These are phyloP conservation scores for Scaptomyza reducta DNA, from an alignment of 2,888 invertebrate species.

Conservation along the genomic window DNA sequence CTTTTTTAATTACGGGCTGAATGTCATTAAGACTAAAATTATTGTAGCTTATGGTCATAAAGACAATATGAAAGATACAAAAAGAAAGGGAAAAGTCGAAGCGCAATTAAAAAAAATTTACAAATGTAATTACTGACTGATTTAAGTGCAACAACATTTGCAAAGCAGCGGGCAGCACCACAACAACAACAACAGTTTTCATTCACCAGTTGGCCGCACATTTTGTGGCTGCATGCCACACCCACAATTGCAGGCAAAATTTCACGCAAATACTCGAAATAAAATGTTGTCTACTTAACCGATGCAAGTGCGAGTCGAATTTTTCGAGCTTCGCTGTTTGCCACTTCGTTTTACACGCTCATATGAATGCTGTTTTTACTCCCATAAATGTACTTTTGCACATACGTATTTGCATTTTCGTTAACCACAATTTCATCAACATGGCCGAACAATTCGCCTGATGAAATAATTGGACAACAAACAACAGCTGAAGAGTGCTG, in stretches of 20 bases:
- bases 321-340: background rate
- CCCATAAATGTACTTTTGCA: background rate
- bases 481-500: slow-evolving; percentile 8
- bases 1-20: background rate
- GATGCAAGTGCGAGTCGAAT: background rate
- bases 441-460: slow-evolving; percentile 4
- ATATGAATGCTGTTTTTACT: background rate
- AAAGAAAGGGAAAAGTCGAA: background rate
- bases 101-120: slow-evolving; percentile 10
- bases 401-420: slow-evolving; percentile 19
- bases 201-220: slow-evolving; percentile 4
- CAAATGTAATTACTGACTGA: slow-evolving; percentile 23
- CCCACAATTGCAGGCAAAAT: slow-evolving; percentile 18
- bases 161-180: background rate
- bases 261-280: slow-evolving; percentile 3
- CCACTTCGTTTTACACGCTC: slow-evolving; percentile 6
- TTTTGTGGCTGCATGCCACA: too few species aligned
- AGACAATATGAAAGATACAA: background rate
- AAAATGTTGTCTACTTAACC: slow-evolving; percentile 7
- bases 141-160: slow-evolving; percentile 19
- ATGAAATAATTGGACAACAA: slow-evolving; percentile 25
- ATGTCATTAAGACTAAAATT: background rate
- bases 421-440: slow-evolving; percentile 44
- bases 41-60: background rate
- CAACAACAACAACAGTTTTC: background rate